Percentiles rank a stretch among this genome's conserved stretches.
These are phyloP conservation scores for Hiodon tergisus DNA, from an alignment of 2,113 vertebrate species.

Conservation along the genomic window DNA sequence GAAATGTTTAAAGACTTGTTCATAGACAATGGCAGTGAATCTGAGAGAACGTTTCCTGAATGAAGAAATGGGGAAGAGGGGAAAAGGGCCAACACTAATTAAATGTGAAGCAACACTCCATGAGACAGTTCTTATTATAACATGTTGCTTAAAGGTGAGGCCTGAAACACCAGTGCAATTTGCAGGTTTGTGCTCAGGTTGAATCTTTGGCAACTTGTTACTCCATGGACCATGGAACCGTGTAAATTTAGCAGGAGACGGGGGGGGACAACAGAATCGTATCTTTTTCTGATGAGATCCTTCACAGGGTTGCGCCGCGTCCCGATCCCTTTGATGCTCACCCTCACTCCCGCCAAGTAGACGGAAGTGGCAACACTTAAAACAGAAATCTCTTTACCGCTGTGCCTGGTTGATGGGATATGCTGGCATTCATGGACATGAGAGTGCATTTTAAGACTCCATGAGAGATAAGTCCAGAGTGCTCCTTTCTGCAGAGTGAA, in stretches of 20 bases:
- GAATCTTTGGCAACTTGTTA: background rate
- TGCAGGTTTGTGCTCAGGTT: background rate
- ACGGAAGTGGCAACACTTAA: no score
- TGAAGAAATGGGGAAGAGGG: background rate
- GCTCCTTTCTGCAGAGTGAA: no score
- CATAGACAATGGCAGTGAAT: constrained; percentile 10
- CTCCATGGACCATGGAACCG: background rate
- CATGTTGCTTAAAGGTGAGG: constrained; percentile 10
- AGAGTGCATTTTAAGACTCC: background rate
- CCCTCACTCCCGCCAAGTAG: no score
- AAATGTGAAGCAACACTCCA: constrained; percentile 1
- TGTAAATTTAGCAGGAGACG: background rate
- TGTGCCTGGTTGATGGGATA: no score
- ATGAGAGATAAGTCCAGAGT: background rate
- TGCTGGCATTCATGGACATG: background rate
- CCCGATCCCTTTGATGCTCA: no score
- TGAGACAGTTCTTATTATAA: constrained; percentile 7
- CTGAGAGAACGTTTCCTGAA: constrained; percentile 11
- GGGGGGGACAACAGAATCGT: background rate
- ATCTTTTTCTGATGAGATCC: no score
- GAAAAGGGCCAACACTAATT: constrained; percentile 14
- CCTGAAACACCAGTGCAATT: constrained; percentile 10
- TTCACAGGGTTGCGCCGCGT: no score
- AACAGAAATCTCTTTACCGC: no score
- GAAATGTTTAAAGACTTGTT: constrained; percentile 17